Conservation (phyloP, 2,113 vertebrate species). For the Gallinago media region DNA sequence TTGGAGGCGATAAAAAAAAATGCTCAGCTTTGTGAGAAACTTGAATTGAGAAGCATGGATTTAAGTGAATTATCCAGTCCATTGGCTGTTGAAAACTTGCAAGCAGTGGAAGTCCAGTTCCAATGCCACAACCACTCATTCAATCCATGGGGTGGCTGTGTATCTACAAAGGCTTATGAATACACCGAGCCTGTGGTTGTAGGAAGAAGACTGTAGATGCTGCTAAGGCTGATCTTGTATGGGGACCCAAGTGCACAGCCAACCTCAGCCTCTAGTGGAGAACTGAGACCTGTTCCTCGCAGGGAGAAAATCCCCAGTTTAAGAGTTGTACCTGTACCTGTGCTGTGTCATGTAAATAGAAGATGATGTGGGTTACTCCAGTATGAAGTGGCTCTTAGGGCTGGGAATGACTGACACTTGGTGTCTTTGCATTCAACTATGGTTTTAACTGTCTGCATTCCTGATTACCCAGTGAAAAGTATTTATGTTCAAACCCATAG, state of each 20-base stretch:
- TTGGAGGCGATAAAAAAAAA: not conserved
- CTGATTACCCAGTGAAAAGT: not conserved
- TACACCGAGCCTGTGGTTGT: not conserved
- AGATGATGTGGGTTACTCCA: not conserved
- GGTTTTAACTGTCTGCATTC: not conserved
- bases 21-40: not conserved
- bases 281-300: not conserved
- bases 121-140: not conserved
- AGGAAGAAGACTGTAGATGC: not conserved
- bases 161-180: not conserved
- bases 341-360: not conserved
- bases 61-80: not conserved
- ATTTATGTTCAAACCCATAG: not conserved
- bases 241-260: not conserved
- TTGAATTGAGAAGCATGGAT: not conserved
- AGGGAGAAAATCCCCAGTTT: not conserved
- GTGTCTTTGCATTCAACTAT: not conserved
- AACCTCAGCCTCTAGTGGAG: not conserved
- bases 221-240: not conserved
- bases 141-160: not conserved
- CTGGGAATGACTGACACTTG: not conserved
- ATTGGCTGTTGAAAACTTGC: not conserved
- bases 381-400: not conserved
- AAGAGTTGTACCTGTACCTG: not conserved
- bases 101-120: not conserved